Base-by-base conservation (phyloP, 1,140 invertebrate species). In the Meloidogyne hapla region DNA sequence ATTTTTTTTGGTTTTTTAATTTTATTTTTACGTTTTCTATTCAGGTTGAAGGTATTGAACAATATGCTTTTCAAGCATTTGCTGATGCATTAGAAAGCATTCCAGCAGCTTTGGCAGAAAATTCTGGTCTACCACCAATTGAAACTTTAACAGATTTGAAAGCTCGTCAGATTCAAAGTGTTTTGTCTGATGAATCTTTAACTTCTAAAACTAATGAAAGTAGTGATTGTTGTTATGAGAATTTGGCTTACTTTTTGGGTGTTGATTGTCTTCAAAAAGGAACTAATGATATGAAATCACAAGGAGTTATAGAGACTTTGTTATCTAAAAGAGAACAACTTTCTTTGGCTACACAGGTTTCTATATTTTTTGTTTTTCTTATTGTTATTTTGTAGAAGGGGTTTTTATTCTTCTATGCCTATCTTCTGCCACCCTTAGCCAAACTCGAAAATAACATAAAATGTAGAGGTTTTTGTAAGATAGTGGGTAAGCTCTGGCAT, bases 311-410 rank as follows among this genome's bases (percentile, higher is more conserved):
- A 71, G 97, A 99, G 89, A 96, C 96, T 0, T 89, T 99, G 23
- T 93, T 93, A 85, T 94, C 94, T 56, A 99, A 99, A 91, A 94
- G 94, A 81, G 95, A 98, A 86, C 97, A 99, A 89, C 94, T 99
- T 25, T 89, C 95, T 26, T 89, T 99, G 71, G 96, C 97, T 1
- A 97, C 96, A 0, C 90, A 90, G 80, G 84, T 84, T 75, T 64
- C 6, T 63, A 8, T 45, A 68, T 68, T 13, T 18, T 74, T n/a
- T n/a, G n/a, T n/a, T n/a, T n/a, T n/a, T n/a, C n/a, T n/a, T n/a
- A n/a, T n/a, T n/a, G n/a, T n/a, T n/a, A n/a, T n/a, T n/a, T n/a
- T n/a, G n/a, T n/a, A n/a, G n/a, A n/a, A n/a, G n/a, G n/a, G n/a
- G n/a, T n/a, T n/a, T n/a, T n/a, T n/a, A n/a, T n/a, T n/a, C n/a